phyloP scores from a whole-genome alignment of 2,113 vertebrate genomes.

The Gymnobelideus leadbeateri region DNA sequence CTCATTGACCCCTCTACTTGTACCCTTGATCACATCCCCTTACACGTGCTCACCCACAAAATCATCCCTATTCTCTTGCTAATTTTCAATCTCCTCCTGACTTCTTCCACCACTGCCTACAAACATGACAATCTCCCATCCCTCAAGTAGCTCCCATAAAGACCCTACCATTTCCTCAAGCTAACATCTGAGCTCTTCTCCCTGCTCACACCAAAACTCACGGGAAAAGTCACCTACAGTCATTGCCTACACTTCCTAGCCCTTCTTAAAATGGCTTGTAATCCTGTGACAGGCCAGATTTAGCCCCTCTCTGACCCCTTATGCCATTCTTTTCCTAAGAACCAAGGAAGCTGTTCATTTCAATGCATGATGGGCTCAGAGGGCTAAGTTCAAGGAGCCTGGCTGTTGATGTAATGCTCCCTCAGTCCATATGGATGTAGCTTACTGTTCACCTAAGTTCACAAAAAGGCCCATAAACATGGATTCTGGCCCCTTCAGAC shows the following conservation, averaged over 20 bases:
- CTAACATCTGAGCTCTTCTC: background rate
- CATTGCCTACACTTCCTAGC: background rate
- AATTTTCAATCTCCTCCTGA: background rate
- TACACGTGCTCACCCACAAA: background rate
- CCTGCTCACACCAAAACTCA: background rate
- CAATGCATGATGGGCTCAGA: background rate
- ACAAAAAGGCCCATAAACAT: background rate
- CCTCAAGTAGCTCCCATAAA: background rate
- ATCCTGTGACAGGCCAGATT: background rate
- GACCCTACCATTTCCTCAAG: background rate
- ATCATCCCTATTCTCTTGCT: background rate
- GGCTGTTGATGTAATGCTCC: background rate
- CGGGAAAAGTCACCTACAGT: background rate
- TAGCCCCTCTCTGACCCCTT: background rate
- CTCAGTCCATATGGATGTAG: background rate
- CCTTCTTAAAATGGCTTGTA: background rate
- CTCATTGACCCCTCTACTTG: background rate
- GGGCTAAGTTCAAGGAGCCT: background rate
- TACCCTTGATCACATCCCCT: background rate
- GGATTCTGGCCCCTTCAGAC: background rate
- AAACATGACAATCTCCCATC: background rate
- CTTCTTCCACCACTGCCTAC: background rate
- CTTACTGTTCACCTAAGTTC: background rate
- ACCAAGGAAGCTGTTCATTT: background rate
- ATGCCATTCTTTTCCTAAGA: background rate